Percentiles rank a stretch among this genome's conserved stretches.
Evolutionary conservation across 2,797 vertebrate species (phyloP).

Genomic region (Glossophaga mutica): DNA sequence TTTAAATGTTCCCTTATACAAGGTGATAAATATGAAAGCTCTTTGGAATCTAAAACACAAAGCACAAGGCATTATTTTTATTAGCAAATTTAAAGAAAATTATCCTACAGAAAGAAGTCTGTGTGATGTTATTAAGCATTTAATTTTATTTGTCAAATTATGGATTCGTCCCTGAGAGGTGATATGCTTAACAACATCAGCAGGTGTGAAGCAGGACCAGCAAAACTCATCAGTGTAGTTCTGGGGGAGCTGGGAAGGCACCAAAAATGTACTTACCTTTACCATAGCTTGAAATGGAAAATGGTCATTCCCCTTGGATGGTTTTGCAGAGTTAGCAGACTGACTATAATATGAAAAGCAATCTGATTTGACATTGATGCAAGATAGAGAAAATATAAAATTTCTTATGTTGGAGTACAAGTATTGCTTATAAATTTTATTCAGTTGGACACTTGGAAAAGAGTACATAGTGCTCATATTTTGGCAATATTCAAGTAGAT

Average conservation of each 20-base stretch:
- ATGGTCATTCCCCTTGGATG: not conserved
- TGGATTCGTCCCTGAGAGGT: not conserved
- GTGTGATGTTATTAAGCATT: not conserved
- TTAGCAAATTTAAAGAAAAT: not conserved
- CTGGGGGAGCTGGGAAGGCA: not conserved
- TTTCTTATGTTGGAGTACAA: not conserved
- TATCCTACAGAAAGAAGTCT: not conserved
- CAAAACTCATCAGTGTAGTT: not conserved
- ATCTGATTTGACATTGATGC: conserved; percentile 49
- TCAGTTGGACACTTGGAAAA: not conserved
- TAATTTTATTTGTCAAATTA: conserved; percentile 41
- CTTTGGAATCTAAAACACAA: conserved; percentile 8
- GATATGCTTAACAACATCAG: not conserved
- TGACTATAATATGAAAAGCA: conserved; percentile 30
- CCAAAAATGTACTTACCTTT: conserved; percentile 16
- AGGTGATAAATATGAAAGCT: not conserved
- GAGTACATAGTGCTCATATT: not conserved
- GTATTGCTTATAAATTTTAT: conserved; percentile 1
- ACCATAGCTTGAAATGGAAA: conserved; percentile 33
- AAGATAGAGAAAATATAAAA: conserved; percentile 45
- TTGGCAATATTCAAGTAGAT: not conserved
- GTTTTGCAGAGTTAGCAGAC: conserved; percentile 34
- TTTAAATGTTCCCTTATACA: not conserved
- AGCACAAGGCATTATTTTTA: not conserved
- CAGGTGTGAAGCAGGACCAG: not conserved